Base-by-base conservation (phyloP, 2,113 vertebrate genomes). In the Pipa parva region DNA sequence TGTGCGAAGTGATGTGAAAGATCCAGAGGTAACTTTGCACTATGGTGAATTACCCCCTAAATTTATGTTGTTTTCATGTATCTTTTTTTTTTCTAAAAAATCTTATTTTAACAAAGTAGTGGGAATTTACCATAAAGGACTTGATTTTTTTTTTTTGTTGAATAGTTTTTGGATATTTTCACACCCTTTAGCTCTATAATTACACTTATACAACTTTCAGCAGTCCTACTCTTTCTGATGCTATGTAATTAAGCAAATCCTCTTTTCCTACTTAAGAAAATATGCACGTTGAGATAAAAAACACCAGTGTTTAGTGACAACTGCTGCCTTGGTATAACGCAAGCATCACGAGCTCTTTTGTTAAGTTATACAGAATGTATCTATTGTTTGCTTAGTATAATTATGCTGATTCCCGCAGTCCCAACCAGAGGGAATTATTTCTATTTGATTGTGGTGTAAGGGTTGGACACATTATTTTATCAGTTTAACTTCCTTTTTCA, bases 201-300 rank as follows among this genome's bases (percentile, higher is more conserved):
- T 70, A 54, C 27, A 70, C 31, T 15, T 25, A 20, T 69, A 31
- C 13, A 39, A 7, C 31, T 54, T 70, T 18, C 49, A 42, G 26
- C 31, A 20, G 29, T 59, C 48, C 66, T 58, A 70, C 58, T 70
- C 66, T 61, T 20, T 59, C 15, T 9, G 46, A 61, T 48, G 36
- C 66, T 70, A 70, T 70, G 66, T 70, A 70, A 70, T 70, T 61
- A 61, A 61, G 46, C 58, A 70, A 70, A 70, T 70, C 58, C 66
- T 70, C 66, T 70, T 70, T 67, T 70, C 66, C 66, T 70, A 70
- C 66, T 70, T 70, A 70, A 61, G 66, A 21, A 70, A 70, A 70
- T 70, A 70, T 70, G 66, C 58, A 70, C 61, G 60, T 70, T 31
- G 57, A 70, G 45, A 70, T 61, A 50, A 70, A 70, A 70, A 70